phyloP scores from a whole-genome alignment of 2,888 invertebrate species.

The Phyllotreta cruciferae region DNA sequence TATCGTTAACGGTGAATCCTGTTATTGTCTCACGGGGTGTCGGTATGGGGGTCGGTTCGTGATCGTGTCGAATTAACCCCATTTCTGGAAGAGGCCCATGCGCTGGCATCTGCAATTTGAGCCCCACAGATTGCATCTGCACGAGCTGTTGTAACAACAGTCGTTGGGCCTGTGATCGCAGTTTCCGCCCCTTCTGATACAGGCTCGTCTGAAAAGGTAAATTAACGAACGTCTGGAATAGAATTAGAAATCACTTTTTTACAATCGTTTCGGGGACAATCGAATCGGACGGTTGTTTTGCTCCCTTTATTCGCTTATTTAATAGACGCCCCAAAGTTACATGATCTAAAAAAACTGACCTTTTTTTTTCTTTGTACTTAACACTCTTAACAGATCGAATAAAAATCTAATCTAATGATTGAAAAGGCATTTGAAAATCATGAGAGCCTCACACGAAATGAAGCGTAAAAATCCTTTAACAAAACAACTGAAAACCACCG shows the following conservation, averaged over 20 bases:
- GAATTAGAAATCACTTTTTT: slow-evolving; percentile 63
- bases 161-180: slow-evolving; percentile 86
- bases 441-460: too few relatives aligned
- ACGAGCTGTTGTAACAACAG: slow-evolving; percentile 86
- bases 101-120: slow-evolving; percentile 88
- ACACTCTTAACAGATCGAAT: slow-evolving; percentile 15
- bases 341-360: too few relatives aligned
- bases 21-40: slow-evolving; percentile 33
- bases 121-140: slow-evolving; percentile 89
- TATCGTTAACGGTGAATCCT: slow-evolving; percentile 14
- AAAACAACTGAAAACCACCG: too few relatives aligned
- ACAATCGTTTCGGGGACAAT: slow-evolving; percentile 43
- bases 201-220: slow-evolving; percentile 85
- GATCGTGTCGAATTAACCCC: slow-evolving; percentile 67
- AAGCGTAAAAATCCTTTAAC: too few relatives aligned
- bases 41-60: slow-evolving; percentile 50
- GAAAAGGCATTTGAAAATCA: too few relatives aligned
- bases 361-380: too few relatives aligned
- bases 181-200: slow-evolving; percentile 81
- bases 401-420: too few relatives aligned
- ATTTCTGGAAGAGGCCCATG: slow-evolving; percentile 87
- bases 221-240: slow-evolving; percentile 82
- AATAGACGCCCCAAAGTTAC: not conserved
- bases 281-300: slow-evolving; percentile 7
- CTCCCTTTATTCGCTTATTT: slow-evolving; percentile 8